phyloP scores from a whole-genome alignment of 2,888 invertebrate species.

The Creontiades dilutus region DNA sequence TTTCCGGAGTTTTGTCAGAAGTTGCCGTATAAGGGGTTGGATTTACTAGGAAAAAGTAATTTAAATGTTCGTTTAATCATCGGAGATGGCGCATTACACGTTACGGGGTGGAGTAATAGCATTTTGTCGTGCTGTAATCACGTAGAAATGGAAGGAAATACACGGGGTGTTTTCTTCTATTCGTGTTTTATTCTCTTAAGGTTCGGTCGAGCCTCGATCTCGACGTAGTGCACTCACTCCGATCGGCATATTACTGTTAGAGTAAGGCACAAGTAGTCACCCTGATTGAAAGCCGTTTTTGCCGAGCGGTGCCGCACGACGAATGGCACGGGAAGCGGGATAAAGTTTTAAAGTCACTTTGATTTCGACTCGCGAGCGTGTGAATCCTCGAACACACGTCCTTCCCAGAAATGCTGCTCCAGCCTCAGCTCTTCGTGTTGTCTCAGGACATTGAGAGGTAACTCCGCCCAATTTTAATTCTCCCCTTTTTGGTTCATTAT shows the following conservation, averaged over 20 bases:
- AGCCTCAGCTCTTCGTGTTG: not conserved
- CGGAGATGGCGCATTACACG: conserved; percentile 35
- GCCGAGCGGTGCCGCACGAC: conserved; percentile 1
- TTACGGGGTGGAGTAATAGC: not conserved
- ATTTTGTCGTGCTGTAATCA: conserved; percentile 36
- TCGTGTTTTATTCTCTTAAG: not conserved
- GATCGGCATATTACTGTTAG: not conserved
- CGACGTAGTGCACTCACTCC: not conserved
- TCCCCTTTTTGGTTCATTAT: too few species aligned
- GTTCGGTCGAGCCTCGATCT: not conserved
- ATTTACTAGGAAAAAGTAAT: not conserved
- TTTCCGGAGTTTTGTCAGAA: not conserved
- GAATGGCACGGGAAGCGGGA: conserved; percentile 24
- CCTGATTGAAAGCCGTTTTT: conserved; percentile 41
- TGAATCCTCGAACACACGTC: not conserved
- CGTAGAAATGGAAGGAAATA: not conserved
- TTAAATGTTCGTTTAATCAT: conserved; percentile 44
- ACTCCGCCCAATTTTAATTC: not conserved
- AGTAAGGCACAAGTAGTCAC: conserved; percentile 53
- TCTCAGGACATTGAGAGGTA: conserved; percentile 49
- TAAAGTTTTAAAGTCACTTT: not conserved
- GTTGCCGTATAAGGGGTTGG: not conserved
- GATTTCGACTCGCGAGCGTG: not conserved
- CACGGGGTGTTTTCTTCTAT: not conserved
- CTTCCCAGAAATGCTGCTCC: conserved; percentile 10